Base-by-base conservation (phyloP, 53 echinoderm and acorn worm genomes). In the Patiria pectinifera region DNA sequence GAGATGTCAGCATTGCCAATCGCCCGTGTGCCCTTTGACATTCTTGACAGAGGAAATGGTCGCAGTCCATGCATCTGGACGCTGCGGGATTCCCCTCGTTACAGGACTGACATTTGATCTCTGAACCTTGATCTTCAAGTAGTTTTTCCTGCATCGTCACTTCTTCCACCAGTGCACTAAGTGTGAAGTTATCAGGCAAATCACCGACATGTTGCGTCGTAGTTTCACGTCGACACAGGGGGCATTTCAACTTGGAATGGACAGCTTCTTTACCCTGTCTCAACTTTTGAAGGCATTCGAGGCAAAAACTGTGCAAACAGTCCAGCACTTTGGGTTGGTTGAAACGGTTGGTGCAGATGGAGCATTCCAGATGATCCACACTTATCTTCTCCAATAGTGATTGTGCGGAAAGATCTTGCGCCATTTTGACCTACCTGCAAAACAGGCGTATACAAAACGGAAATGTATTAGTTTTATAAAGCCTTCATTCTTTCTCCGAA, bases 221-320 rank as follows among this genome's bases (percentile, higher is more conserved):
- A 9, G 87, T 87, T 23, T 76, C 59, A 12, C 74, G 58, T 76
- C 76, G 74, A 75, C 87, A 87, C 0, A 87, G 26, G 48, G 87
- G 87, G 53, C 87, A 87, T 21, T n/a, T 74, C 24, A 74, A 21
- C 25, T 23, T 23, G 7, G 76, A 45, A 44, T 19, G 16, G 74
- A 23, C 35, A 5, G 53, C 4, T 14, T 53, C 87, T 75, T 58
- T 53, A 11, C 16, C 45, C 4, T 76, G 59, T 0, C 11, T 79
- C 21, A 85, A 46, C 85, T 71, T 10, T 16, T 76, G 75, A 53
- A 87, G 11, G 76, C 87, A 87, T 16, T 48, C 23, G 3, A 48
- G 19, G 44, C 87, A 87, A 26, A 82, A 82, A 82, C 58, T 82
- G 24, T 82, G 82, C n/a, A 82, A 59, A 59, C 82, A 82, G 82